A percentile compares a stretch with the other conserved stretches of the same genome.
These are phyloP conservation scores for Umimayanthus kanabou DNA, from an alignment of 92 coral and sea anemone species.

Conservation along the genomic window DNA sequence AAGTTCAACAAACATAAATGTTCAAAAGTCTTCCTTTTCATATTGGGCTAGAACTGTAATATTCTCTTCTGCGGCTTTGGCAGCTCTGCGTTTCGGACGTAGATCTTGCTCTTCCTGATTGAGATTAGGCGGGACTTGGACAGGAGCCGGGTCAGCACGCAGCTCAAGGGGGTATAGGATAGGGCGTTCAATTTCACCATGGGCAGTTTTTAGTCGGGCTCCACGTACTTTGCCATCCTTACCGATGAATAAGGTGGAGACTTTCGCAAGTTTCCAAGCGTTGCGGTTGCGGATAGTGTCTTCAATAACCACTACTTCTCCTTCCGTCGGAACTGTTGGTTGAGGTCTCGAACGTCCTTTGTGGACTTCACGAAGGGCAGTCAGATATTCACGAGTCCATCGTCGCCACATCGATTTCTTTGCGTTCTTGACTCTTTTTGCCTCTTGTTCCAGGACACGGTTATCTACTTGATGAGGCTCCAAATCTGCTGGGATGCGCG, in stretches of 20 bases:
- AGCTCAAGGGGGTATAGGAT: slow-evolving; percentile 17
- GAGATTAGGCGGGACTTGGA: no score
- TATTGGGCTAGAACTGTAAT: not conserved
- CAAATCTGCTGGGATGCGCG: not conserved
- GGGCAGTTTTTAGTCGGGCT: not conserved
- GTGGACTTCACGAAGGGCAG: not conserved
- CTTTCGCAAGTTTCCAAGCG: not conserved
- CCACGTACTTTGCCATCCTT: not conserved
- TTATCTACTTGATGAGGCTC: not conserved
- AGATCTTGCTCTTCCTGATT: not conserved
- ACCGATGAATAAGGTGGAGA: not conserved
- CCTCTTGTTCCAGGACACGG: not conserved
- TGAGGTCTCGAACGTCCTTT: not conserved
- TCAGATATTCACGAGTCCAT: not conserved
- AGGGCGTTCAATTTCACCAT: slow-evolving; percentile 1
- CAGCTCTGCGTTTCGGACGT: not conserved
- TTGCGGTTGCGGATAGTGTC: not conserved
- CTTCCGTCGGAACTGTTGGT: not conserved
- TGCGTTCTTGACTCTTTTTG: not conserved
- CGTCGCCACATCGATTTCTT: not conserved
- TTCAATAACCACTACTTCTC: not conserved
- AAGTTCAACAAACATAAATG: not conserved
- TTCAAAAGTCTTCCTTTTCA: not conserved
- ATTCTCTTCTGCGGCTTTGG: not conserved
- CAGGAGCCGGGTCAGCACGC: not conserved